These are phyloP conservation scores for Podilymbus podiceps DNA, from an alignment of 2,113 vertebrate species.

Conservation along the genomic window DNA sequence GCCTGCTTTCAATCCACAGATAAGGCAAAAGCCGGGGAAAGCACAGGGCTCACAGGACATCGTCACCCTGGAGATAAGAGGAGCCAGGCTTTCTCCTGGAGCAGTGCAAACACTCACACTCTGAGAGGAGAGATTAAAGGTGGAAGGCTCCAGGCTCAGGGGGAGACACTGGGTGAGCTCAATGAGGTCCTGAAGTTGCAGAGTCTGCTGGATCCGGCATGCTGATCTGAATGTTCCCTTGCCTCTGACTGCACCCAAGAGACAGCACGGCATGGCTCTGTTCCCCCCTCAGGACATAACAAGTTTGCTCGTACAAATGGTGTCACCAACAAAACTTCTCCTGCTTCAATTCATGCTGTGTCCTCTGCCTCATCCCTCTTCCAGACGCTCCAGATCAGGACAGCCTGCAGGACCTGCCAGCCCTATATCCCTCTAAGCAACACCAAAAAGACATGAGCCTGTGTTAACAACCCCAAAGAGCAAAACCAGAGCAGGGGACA, in stretches of 20 bases:
- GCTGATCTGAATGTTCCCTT: neutral
- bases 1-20: neutral
- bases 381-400: neutral
- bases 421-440: neutral
- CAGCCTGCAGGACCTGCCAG: neutral
- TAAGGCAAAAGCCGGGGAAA: neutral
- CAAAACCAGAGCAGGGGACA: neutral
- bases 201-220: neutral
- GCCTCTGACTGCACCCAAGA: neutral
- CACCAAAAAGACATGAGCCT: neutral
- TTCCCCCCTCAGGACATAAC: neutral
- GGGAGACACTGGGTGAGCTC: neutral
- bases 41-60: neutral
- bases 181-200: neutral
- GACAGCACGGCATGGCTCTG: rapidly evolving
- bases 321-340: neutral
- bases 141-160: neutral
- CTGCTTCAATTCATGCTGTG: neutral
- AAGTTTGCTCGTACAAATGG: rapidly evolving
- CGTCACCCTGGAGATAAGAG: neutral
- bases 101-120: neutral
- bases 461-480: neutral
- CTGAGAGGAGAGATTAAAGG: neutral
- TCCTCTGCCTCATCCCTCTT: neutral
- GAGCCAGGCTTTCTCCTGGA: neutral